phyloP scores from a whole-genome alignment of 2,888 invertebrate genomes.

The Ennomos erosarius region DNA sequence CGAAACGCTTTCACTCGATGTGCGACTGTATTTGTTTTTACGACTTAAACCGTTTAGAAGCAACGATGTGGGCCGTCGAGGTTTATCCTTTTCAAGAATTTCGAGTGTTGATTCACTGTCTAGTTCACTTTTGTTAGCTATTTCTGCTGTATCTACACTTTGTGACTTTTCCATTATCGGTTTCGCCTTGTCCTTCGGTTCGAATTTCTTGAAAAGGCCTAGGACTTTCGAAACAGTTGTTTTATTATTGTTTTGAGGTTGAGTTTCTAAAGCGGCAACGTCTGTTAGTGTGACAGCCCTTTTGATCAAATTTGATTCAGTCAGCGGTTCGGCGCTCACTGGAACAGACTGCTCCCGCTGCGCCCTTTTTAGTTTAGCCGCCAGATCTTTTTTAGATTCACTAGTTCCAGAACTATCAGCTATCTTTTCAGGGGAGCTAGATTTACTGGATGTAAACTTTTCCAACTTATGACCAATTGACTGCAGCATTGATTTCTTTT shows the following conservation, averaged over 20 bases:
- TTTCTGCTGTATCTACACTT: slow-evolving; percentile 47
- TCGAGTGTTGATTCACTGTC: slow-evolving; percentile 50
- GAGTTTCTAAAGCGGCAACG: slow-evolving; percentile 78
- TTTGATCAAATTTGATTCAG: slow-evolving; percentile 88
- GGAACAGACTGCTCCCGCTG: slow-evolving; percentile 89
- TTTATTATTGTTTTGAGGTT: slow-evolving; percentile 78
- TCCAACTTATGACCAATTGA: slow-evolving; percentile 92
- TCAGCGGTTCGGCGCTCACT: slow-evolving; percentile 76
- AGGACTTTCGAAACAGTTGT: slow-evolving; percentile 91
- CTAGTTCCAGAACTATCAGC: slow-evolving; percentile 53
- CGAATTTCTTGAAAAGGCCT: slow-evolving; percentile 90
- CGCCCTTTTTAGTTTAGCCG: slow-evolving; percentile 83
- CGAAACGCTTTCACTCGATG: slow-evolving; percentile 73
- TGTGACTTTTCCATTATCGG: slow-evolving; percentile 59
- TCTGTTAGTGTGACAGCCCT: slow-evolving; percentile 90
- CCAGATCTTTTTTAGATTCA: slow-evolving; percentile 58
- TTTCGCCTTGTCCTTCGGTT: slow-evolving; percentile 84
- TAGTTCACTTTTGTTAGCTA: slow-evolving; percentile 49
- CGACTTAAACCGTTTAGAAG: slow-evolving; percentile 83
- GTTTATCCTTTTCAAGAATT: slow-evolving; percentile 68
- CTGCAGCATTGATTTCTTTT: slow-evolving; percentile 89
- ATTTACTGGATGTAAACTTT: slow-evolving; percentile 86
- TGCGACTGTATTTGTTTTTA: slow-evolving; percentile 78
- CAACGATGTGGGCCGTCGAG: slow-evolving; percentile 82
- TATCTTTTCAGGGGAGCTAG: slow-evolving; percentile 79